Conservation (phyloP, 2,888 invertebrate genomes). For the Scaptomyza tumidula region DNA sequence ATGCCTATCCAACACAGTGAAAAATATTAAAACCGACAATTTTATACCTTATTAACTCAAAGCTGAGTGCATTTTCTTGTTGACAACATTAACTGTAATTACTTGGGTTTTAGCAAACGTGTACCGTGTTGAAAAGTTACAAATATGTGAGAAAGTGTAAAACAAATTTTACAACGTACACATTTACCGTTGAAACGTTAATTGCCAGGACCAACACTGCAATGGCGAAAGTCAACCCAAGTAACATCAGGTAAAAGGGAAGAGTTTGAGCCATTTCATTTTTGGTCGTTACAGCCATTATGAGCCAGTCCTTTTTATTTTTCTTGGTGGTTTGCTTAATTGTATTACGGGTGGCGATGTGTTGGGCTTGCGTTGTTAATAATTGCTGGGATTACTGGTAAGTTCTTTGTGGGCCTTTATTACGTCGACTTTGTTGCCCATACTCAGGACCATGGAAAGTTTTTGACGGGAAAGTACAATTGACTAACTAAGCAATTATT, state of each 20-base stretch:
- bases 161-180: constrained; percentile 29
- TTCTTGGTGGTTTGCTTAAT: constrained; percentile 51
- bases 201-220: constrained; percentile 57
- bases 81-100: constrained; percentile 56
- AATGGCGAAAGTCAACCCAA: constrained; percentile 10
- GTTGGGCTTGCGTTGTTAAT: constrained; percentile 18
- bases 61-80: constrained; percentile 68
- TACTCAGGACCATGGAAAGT: no score
- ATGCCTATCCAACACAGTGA: no score
- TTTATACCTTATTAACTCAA: not conserved
- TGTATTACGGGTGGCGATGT: constrained; percentile 17
- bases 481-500: no score
- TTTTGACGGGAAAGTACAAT: no score
- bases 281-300: constrained; percentile 44
- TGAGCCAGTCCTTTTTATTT: constrained; percentile 3
- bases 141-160: constrained; percentile 16
- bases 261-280: constrained; percentile 33
- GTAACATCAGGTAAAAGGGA: constrained; percentile 29
- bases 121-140: constrained; percentile 28
- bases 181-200: constrained; percentile 62
- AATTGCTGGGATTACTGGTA: constrained; percentile 40
- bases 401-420: not conserved
- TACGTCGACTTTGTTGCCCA: no score
- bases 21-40: not conserved
- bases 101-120: constrained; percentile 34